These are phyloP conservation scores for Chlamydotis undulata DNA, from an alignment of 2,113 vertebrate genomes.

Conservation along the genomic window DNA sequence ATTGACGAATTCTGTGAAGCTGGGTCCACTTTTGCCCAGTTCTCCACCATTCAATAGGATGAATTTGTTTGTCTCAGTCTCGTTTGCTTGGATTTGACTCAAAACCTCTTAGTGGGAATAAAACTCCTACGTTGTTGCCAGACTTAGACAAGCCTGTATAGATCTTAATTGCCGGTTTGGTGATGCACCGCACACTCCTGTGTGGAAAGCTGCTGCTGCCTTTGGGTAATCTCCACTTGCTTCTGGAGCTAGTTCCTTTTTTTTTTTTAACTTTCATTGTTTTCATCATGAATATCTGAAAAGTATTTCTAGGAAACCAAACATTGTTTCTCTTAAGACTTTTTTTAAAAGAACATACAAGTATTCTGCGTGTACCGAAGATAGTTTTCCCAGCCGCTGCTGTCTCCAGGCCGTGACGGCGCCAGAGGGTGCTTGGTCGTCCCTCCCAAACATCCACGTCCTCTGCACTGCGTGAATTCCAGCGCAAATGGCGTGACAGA, in stretches of 20 bases:
- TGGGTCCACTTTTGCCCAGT: not conserved
- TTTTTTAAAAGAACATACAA: not conserved
- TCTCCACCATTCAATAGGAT: not conserved
- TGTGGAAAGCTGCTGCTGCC: not conserved
- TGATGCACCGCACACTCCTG: not conserved
- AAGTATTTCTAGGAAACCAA: not conserved
- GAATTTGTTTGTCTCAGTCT: not conserved
- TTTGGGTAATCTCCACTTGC: not conserved
- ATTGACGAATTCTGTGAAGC: not conserved
- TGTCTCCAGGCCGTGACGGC: rapidly evolving
- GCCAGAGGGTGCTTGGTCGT: rapidly evolving
- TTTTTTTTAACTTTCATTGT: not conserved
- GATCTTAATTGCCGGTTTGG: not conserved
- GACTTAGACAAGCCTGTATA: not conserved
- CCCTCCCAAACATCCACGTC: rapidly evolving
- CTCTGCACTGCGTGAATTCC: not conserved
- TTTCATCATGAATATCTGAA: not conserved
- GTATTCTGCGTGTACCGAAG: not conserved
- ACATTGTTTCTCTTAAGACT: not conserved
- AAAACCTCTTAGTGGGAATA: not conserved
- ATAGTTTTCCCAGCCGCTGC: not conserved
- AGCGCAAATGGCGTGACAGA: not conserved
- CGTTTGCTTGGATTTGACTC: not conserved
- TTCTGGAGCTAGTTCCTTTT: not conserved
- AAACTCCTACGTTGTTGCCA: not conserved